Evolutionary conservation across 35 echinoderm and acorn worm species (phyloP), one percentile per base, ranked within the genome.

Genomic region (Holothuria glaberrima): DNA sequence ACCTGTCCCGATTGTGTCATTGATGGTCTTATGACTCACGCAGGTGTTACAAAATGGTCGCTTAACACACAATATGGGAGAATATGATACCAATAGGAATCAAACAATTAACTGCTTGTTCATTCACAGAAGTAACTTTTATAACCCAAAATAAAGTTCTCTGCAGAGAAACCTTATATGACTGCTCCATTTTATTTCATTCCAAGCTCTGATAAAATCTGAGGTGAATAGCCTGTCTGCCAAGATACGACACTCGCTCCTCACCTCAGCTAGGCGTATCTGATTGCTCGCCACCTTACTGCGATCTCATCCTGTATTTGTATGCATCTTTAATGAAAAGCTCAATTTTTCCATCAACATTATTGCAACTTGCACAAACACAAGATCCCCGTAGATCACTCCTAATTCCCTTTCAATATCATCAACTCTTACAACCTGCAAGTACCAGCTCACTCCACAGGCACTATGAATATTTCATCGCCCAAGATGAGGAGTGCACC

Each of bases 391-490:
- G 32, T 27, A 36, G 59, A 66, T 66, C 58, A 36, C 36, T 44
- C 59, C 62, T 86, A 86, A 86, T 86, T 86, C 83, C 83, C 83
- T 86, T 63, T 68, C 83, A 86, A 86, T 86, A 86, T 66, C 62
- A 59, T 86, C 31, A 30, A 38, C 45, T 86, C 63, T 46, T 86
- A 63, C 83, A 44, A 86, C 83, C 83, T 68, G 83, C 83, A 19
- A 86, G 83, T 60, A 58, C 79, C 57, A 48, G 48, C 79, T 82
- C 79, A 86, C 62, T 86, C 83, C 83, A 68, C 30, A 31, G 62
- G 62, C 83, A 86, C 83, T 68, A 86, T 86, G 83, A 86, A 86
- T 86, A 86, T 63, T 86, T 86, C 62, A 86, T 86, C 83, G 62
- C 35, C 57, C 62, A 44, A 66, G 83, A 66, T 86, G 83, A 86